Percentiles rank a stretch among this genome's conserved stretches.
Evolutionary conservation across 2,113 vertebrate species (phyloP).

Genomic region (Nicator chloris): DNA sequence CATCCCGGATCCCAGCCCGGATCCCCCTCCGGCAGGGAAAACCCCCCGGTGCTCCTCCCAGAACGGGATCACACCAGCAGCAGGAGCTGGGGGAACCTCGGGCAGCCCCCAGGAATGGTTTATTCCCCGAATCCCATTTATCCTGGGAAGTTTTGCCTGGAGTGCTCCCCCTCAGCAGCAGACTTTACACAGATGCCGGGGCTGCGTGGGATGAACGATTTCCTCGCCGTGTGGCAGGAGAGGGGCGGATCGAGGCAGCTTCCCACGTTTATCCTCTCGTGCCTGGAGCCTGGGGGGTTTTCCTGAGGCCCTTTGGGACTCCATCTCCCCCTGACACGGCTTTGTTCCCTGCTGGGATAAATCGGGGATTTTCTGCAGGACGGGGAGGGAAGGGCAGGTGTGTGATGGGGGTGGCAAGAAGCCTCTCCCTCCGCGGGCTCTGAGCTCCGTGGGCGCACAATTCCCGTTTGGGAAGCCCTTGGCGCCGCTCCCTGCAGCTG

Average conservation of each 20-base stretch:
- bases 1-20: no score
- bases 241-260: neutral
- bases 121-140: neutral
- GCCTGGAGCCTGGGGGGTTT: neutral
- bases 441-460: accelerated
- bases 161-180: neutral
- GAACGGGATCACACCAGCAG: neutral
- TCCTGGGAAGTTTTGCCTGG: neutral
- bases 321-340: accelerated
- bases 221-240: neutral
- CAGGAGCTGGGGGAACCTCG: no score
- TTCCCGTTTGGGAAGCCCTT: neutral
- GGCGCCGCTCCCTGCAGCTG: neutral
- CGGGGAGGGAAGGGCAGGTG: neutral
- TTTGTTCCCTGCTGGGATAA: neutral
- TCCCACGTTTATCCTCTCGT: neutral
- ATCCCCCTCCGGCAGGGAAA: neutral
- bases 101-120: accelerated
- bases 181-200: neutral
- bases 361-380: neutral
- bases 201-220: neutral
- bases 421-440: accelerated
- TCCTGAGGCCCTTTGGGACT: neutral
- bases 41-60: neutral
- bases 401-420: neutral